Evolutionary conservation across 2,113 vertebrate genomes (phyloP), one percentile per base, ranked within the genome.

Genomic region (Phalacrocorax brasilianus): DNA sequence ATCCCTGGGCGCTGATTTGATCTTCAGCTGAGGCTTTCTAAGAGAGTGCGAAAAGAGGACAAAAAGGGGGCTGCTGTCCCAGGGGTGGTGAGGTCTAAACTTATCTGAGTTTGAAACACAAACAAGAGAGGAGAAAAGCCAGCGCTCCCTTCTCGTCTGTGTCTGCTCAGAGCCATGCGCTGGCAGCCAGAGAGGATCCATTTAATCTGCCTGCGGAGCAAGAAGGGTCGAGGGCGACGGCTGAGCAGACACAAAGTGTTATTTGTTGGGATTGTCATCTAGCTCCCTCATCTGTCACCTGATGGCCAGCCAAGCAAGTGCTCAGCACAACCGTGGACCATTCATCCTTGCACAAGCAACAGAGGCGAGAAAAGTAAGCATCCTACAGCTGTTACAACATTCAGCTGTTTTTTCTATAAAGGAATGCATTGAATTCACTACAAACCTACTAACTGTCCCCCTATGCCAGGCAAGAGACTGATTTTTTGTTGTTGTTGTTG

Each of bases 1-100:
- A 97, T 96, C 96, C 94, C 87, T 2, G 38, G 81, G 95, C 33
- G 50, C 94, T 97, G 97, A 97, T 97, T 95, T 97, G 97, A 97
- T 98, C 98, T 91, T 93, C 81, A 7, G 95, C 80, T 28, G 77
- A 85, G 95, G 96, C 94, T 94, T 92, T 94, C 94, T 85, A 67
- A 78, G 67, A 88, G 67, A 27, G 61, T 9, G 63, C 0, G 7
- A 95, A 97, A 93, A 86, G 82, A 95, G 90, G 93, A 89, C 32
- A 44, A 86, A 91, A 88, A 89, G 49, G n/a, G 89, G 77, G 53
- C 96, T 95, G 80, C 94, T 94, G 93, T 96, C 83, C 93, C 61
- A 8, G 10, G 59, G 53, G 24, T 1, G 5, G 65, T 4, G 6
- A 94, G 85, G 35, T 82, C 89, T 79, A 30, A 92, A 63, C 65